Base-by-base conservation (phyloP, 2,113 vertebrate species). In the Clarias macrocephalus region DNA sequence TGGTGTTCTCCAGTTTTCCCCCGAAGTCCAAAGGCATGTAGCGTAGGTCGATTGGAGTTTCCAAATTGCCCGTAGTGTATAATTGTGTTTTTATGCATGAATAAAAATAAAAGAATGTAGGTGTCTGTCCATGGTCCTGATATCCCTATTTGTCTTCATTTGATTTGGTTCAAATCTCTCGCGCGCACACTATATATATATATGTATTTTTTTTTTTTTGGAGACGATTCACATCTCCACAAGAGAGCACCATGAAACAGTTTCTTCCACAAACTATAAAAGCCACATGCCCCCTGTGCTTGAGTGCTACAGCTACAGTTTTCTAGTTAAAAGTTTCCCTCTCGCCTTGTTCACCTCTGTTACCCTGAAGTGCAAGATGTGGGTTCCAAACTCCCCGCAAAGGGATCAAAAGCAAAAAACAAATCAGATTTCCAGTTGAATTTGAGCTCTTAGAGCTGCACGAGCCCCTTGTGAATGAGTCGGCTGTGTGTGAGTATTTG, bases 201-300 rank as follows among this genome's bases (percentile, higher is more conserved):
- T n/a, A n/a, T n/a, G n/a, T n/a, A n/a, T n/a, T n/a, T n/a, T n/a
- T n/a, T n/a, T n/a, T n/a, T n/a, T 56, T 30, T 33, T 2, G 63
- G 10, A 70, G 52, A 70, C 82, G 54, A 12, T 33, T 37, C 21
- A 0, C 5, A 19, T 85, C 73, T 18, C 56, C 72, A 66, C 19
- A 30, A 54, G 25, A 66, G 75, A 80, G 30, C n/a, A 56, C 52
- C 62, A 80, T 73, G 54, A 37, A 59, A 86, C 59, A 85, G 11
- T 56, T 54, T 85, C 84, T 65, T 66, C 42, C 52, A 77, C n/a
- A 85, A 79, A 30, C 59, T 63, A 54, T 66, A 65, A 65, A 66
- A 79, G 10, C 88, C 86, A 85, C 89, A 84, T 88, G 88, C 80
- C 90, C 88, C 82, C 79, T 77, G 88, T 90, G 92, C 91, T 93